Percentiles rank a stretch among this genome's conserved stretches.
Conservation (phyloP, 2,888 invertebrate species). For the Acanthosepion lycidas region DNA sequence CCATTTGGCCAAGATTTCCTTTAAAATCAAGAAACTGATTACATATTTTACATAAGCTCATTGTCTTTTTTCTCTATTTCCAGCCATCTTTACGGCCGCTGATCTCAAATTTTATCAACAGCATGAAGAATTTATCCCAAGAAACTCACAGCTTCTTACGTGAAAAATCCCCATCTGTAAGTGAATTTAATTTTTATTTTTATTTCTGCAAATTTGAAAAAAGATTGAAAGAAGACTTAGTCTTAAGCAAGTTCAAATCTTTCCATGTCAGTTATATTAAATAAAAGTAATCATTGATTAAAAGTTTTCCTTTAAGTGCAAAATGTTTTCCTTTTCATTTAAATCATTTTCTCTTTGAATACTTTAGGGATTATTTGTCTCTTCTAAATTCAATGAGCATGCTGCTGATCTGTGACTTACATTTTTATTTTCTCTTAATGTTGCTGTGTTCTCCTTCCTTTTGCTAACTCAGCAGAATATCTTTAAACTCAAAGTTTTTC, state of each 20-base stretch:
- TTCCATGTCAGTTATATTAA: no score
- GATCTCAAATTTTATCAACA: constrained; percentile 84
- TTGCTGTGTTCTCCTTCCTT: no score
- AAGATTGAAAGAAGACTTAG: not conserved
- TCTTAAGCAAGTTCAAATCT: not conserved
- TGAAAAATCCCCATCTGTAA: constrained; percentile 80
- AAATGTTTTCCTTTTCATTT: no score
- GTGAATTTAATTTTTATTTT: not conserved
- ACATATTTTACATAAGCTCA: not conserved
- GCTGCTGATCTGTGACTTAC: no score
- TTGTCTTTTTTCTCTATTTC: constrained; percentile 49
- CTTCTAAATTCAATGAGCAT: no score
- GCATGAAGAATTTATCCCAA: constrained; percentile 81
- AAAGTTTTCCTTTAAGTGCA: no score
- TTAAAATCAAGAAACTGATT: not conserved
- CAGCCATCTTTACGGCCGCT: constrained; percentile 82
- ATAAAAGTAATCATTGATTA: no score
- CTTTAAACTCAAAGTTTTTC: no score
- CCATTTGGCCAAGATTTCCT: not conserved
- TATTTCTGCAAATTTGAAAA: not conserved
- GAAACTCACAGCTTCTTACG: constrained; percentile 83
- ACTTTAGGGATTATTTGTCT: no score
- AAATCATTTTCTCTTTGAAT: no score
- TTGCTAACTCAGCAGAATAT: no score
- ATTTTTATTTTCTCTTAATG: no score